Conservation (phyloP, 2,113 vertebrate species). For the Tapirus terrestris region DNA sequence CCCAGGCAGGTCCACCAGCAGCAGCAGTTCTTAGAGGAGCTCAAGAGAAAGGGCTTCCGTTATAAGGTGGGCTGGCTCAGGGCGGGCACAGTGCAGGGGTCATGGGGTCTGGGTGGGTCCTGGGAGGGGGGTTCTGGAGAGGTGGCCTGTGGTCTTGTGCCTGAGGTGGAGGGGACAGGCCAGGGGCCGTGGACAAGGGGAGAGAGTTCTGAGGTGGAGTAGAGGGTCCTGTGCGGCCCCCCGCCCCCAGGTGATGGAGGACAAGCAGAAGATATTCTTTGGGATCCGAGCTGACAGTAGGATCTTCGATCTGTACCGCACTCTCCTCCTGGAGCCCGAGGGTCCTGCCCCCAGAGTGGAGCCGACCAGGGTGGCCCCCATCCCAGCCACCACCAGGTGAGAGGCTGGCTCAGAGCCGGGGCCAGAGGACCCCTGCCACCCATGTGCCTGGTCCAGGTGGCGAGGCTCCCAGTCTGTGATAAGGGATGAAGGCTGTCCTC, state of each 20-base stretch:
- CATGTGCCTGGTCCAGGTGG: accelerated
- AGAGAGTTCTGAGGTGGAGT: accelerated
- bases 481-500: background rate
- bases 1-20: slow-evolving; percentile 78
- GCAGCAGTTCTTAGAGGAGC: slow-evolving; percentile 86
- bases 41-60: slow-evolving; percentile 87
- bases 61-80: slow-evolving; percentile 83
- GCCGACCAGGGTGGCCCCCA: accelerated
- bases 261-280: slow-evolving; percentile 87
- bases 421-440: background rate
- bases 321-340: slow-evolving; percentile 88
- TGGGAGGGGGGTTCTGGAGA: background rate
- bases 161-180: background rate
- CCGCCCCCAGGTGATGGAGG: slow-evolving; percentile 81
- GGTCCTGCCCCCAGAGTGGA: background rate
- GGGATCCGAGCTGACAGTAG: slow-evolving; percentile 87
- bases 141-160: background rate
- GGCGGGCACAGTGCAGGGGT: too few species aligned
- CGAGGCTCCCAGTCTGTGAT: background rate
- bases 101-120: accelerated
- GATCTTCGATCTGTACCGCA: slow-evolving; percentile 88
- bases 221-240: background rate
- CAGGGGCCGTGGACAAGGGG: background rate
- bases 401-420: background rate
- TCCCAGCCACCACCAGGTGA: slow-evolving; percentile 86